Base-by-base conservation (phyloP, 2,113 vertebrate genomes). In the Phainopepla nitens region DNA sequence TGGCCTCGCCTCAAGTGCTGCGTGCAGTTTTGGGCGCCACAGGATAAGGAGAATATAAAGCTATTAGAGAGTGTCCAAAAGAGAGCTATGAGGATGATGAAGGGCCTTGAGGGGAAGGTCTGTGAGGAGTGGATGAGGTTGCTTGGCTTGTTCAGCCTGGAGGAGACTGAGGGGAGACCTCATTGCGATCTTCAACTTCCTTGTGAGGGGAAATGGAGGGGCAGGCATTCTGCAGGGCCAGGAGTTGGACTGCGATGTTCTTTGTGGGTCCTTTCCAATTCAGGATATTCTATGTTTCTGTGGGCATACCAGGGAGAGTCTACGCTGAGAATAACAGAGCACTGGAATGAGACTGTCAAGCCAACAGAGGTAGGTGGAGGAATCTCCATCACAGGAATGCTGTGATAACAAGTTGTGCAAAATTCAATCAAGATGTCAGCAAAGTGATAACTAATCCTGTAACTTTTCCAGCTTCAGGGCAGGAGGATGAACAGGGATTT, bases 351-450 rank as follows among this genome's bases (percentile, higher is more conserved):
- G 31, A 31, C 33, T 60, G 22, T 69, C 45, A 77, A 78, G n/a
- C 10, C 31, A 2, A 0, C 17, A 28, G 6, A 50, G 15, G 33
- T 18, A 21, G 35, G 23, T 39, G 33, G 4, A 15, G 33, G 12
- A 54, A 64, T 47, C 29, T 54, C 29, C 14, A 6, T 62, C 70
- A 54, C 0, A 0, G 20, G 18, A 58, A 51, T 1, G 0, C 3
- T 47, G 15, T 45, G 54, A 68, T 54, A 75, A 75, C 10, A 85
- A 27, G 28, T 50, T 45, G 45, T 71, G 33, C 15, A 71, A 75
- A 87, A 69, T 82, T 92, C 23, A 58, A 8, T 85, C 14, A 81
- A 42, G 49, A n/a, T 60, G 42, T 58, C 73, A 85, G 42, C 56
- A 75, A 45, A 87, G 18, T 1, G 3, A 64, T 58, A 90, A 62